These are phyloP conservation scores for Acromyrmex echinatior DNA, from an alignment of 1,140 invertebrate genomes.

Conservation along the genomic window DNA sequence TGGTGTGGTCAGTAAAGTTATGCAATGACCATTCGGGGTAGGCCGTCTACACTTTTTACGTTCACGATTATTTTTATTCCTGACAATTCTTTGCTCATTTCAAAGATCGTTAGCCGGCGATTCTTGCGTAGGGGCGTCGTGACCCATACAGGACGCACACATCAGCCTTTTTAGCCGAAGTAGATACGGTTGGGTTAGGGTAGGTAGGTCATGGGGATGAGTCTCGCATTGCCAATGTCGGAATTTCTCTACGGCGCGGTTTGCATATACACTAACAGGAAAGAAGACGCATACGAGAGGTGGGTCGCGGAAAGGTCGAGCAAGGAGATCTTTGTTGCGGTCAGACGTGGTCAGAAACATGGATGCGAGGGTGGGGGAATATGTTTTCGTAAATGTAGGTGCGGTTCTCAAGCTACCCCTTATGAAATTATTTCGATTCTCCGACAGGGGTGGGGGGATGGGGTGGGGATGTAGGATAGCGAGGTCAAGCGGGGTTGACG, in stretches of 20 bases:
- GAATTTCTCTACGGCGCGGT: constrained; percentile 65
- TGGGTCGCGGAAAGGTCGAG: constrained; percentile 49
- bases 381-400: constrained; percentile 84
- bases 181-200: neutral
- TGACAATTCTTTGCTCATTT: constrained; percentile 49
- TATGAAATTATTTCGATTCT: constrained; percentile 85
- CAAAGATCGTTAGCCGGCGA: constrained; percentile 46
- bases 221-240: constrained; percentile 64
- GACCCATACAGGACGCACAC: constrained; percentile 10
- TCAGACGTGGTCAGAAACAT: constrained; percentile 79
- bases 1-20: constrained; percentile 36
- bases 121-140: constrained; percentile 5
- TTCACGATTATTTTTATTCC: constrained; percentile 59
- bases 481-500: constrained; percentile 51
- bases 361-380: constrained; percentile 68
- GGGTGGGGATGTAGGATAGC: constrained; percentile 59
- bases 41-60: constrained; percentile 16
- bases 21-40: constrained; percentile 18
- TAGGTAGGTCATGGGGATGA: constrained; percentile 50
- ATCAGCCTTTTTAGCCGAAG: constrained; percentile 35
- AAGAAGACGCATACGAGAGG: constrained; percentile 30
- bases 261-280: constrained; percentile 28
- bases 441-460: constrained; percentile 49
- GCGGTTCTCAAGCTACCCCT: constrained; percentile 84
- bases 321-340: constrained; percentile 80